These are phyloP conservation scores for Drosophila anomalata DNA, from an alignment of 2,888 invertebrate species.

Conservation along the genomic window DNA sequence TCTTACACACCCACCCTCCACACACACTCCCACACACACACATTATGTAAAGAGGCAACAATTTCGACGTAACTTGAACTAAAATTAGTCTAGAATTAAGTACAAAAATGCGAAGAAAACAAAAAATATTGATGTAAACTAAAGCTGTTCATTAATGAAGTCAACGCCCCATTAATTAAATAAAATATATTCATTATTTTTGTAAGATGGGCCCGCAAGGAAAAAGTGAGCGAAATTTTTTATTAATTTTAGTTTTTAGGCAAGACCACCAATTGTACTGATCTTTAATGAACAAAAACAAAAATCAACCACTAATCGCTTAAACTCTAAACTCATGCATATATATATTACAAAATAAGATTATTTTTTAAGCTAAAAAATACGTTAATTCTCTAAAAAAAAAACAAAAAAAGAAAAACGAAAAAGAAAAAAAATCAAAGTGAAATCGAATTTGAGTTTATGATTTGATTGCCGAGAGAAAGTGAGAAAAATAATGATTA, in stretches of 20 bases:
- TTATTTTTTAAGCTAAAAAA: not conserved
- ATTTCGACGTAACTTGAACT: constrained; percentile 26
- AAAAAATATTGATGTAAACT: constrained; percentile 27
- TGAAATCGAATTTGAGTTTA: constrained; percentile 5
- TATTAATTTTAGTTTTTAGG: constrained; percentile 24
- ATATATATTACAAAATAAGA: not conserved
- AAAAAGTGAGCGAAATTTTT: constrained; percentile 1
- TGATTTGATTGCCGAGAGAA: constrained; percentile 31
- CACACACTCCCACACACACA: constrained; percentile 32
- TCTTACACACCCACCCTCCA: constrained; percentile 24
- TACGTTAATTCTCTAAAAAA: not conserved
- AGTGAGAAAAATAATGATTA: not conserved
- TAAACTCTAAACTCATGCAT: constrained; percentile 1
- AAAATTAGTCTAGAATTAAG: constrained; percentile 18
- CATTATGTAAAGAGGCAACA: constrained; percentile 71
- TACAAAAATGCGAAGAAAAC: constrained; percentile 5
- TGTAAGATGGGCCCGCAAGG: constrained; percentile 4
- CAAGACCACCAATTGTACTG: constrained; percentile 51
- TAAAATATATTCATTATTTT: constrained; percentile 17
- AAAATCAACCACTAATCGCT: constrained; percentile 20
- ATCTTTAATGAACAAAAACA: constrained; percentile 37
- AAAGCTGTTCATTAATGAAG: constrained; percentile 79
- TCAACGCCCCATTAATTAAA: constrained; percentile 52
- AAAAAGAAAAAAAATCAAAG: not conserved
- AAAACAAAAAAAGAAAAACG: not conserved